A percentile compares a stretch with the other conserved stretches of the same genome.
Conservation (phyloP, 2,113 vertebrate species). For the Cranoglanis bouderius region DNA sequence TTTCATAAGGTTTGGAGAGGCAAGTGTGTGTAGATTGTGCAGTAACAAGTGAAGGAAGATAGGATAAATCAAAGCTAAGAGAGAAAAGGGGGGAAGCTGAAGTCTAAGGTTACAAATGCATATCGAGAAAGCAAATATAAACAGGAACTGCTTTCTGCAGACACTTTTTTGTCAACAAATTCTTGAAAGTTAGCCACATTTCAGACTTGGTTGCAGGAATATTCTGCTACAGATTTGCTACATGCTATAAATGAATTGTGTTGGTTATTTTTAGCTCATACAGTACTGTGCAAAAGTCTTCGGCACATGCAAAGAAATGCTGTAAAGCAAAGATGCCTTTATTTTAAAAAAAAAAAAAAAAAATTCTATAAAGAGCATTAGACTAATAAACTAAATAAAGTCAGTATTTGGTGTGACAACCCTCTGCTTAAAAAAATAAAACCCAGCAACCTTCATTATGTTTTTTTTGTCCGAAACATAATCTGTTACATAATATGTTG, state of each 20-base stretch:
- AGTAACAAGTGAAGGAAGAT: not conserved
- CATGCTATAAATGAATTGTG: not conserved
- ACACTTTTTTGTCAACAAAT: not conserved
- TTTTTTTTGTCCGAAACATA: not conserved
- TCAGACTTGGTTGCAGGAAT: not conserved
- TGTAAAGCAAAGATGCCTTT: not conserved
- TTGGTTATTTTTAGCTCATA: not conserved
- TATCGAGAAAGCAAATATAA: not conserved
- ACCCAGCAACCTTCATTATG: not conserved
- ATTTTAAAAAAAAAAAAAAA: not conserved
- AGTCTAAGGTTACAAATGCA: not conserved
- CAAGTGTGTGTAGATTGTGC: not conserved
- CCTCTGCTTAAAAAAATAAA: not conserved
- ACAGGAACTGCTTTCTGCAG: constrained; percentile 3
- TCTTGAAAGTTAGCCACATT: not conserved
- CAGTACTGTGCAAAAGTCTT: not conserved
- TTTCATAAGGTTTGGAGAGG: not conserved
- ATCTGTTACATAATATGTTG: not conserved
- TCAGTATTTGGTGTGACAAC: not conserved
- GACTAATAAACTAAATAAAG: not conserved
- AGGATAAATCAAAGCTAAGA: not conserved
- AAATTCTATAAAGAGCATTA: not conserved
- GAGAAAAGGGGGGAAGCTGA: not conserved
- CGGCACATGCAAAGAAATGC: not conserved
- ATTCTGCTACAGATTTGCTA: not conserved